These are phyloP conservation scores for Loriculus beryllinus DNA, from an alignment of 2,797 vertebrate genomes.

Conservation along the genomic window DNA sequence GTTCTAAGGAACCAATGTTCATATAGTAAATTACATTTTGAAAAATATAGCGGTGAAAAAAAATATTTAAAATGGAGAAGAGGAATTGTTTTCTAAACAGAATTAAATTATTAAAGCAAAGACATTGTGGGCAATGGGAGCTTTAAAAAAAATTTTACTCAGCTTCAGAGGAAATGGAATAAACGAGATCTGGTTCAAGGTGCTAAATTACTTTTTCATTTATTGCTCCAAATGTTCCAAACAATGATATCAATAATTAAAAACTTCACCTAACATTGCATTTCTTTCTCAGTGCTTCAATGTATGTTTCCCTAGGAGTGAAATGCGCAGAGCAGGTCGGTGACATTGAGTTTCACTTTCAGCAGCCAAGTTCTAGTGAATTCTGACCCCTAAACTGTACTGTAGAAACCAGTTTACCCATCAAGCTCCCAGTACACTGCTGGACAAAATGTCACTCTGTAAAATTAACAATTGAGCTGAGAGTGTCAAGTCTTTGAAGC, in stretches of 20 bases:
- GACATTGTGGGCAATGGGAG: background rate
- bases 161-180: background rate
- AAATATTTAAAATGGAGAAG: background rate
- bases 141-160: background rate
- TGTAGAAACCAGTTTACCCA: background rate
- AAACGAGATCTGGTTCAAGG: background rate
- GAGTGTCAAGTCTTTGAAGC: background rate
- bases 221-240: background rate
- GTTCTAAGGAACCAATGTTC: background rate
- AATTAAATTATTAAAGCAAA: background rate
- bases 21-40: background rate
- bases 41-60: background rate
- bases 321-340: background rate
- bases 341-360: background rate
- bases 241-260: background rate
- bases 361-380: background rate
- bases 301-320: background rate
- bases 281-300: background rate
- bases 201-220: background rate
- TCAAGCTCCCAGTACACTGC: background rate
- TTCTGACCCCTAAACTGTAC: background rate
- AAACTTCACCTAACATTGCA: background rate
- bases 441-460: background rate
- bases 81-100: background rate
- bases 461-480: background rate